Evolutionary conservation across 2,888 invertebrate species (phyloP).

Genomic region (Allacma fusca): DNA sequence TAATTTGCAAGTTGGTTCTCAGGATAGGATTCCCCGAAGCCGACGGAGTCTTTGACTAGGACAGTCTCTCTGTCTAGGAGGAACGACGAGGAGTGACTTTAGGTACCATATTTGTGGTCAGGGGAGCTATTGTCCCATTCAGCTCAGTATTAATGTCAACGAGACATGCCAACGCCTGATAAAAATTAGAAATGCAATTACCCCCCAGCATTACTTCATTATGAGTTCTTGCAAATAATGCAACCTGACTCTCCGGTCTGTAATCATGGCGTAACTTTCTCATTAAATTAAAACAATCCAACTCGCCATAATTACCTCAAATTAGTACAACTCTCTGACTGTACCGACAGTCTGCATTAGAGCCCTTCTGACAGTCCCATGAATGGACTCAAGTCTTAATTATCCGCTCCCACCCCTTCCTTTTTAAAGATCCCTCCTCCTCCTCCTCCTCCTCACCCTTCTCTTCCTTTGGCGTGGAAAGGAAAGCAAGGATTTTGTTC

Average conservation of each 20-base stretch:
- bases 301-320: not conserved
- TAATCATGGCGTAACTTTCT: slow-evolving; percentile 3
- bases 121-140: not conserved
- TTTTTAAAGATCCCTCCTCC: no score
- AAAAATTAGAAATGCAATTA: slow-evolving; percentile 19
- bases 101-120: no score
- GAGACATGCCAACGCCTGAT: slow-evolving; percentile 17
- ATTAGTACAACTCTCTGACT: not conserved
- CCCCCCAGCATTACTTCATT: not conserved
- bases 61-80: no score
- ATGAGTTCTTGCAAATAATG: not conserved
- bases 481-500: no score
- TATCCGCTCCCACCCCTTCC: no score
- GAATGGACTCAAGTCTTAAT: no score
- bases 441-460: no score
- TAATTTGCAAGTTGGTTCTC: no score
- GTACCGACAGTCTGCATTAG: not conserved
- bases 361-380: not conserved
- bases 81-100: no score
- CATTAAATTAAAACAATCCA: slow-evolving; percentile 3
- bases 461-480: no score
- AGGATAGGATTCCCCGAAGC: no score
- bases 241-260: not conserved
- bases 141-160: not conserved
- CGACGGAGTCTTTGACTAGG: no score